Evolutionary conservation across 1,140 invertebrate genomes (phyloP).

Genomic region (Achatina immaculata): DNA sequence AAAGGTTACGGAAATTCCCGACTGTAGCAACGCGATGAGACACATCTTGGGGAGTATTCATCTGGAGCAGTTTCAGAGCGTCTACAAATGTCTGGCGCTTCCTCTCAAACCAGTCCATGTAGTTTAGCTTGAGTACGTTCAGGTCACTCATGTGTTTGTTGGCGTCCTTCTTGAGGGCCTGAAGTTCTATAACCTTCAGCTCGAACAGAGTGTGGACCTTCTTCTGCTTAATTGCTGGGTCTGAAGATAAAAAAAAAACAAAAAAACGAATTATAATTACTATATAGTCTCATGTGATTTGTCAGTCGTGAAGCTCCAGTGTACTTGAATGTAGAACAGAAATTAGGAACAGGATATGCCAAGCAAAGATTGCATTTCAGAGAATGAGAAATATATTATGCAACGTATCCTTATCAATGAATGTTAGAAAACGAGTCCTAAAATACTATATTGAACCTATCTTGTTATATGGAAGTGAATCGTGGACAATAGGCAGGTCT

Average conservation of each 20-base stretch:
- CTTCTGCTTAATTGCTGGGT: not conserved
- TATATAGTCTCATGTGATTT: conserved; percentile 19
- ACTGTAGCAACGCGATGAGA: conserved; percentile 47
- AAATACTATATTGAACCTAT: too few species aligned
- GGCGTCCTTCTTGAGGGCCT: conserved; percentile 49
- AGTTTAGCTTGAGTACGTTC: conserved; percentile 51
- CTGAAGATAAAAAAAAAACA: not conserved
- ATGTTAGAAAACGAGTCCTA: too few species aligned
- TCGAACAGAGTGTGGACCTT: conserved; percentile 42
- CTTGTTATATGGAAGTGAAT: too few species aligned
- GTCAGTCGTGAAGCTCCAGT: not conserved
- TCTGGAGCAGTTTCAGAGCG: conserved; percentile 51
- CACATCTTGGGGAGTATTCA: conserved; percentile 44
- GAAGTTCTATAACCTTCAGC: conserved; percentile 53
- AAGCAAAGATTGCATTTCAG: too few species aligned
- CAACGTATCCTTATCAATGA: too few species aligned
- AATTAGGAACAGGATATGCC: too few species aligned
- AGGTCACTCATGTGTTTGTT: conserved; percentile 48
- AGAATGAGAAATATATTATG: too few species aligned
- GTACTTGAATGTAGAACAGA: too few species aligned
- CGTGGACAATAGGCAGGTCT: too few species aligned
- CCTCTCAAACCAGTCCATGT: conserved; percentile 58
- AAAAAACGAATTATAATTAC: not conserved
- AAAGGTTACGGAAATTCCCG: conserved; percentile 44
- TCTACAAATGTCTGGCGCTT: conserved; percentile 53